Evolutionary conservation across 2,888 invertebrate genomes (phyloP), one percentile per base, ranked within the genome.

Genomic region (Agrypnus murinus): DNA sequence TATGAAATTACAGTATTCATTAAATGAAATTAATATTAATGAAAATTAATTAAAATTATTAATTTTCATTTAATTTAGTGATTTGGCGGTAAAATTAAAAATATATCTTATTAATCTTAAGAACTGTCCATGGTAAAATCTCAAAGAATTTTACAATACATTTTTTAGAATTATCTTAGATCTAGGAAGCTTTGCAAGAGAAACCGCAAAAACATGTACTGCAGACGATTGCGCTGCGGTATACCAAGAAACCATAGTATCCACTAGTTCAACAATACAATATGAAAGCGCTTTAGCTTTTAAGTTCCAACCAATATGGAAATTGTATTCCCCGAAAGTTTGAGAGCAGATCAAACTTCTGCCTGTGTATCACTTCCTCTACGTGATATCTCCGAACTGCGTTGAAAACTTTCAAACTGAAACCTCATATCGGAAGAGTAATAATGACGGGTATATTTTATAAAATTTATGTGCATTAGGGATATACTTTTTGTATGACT

Each of bases 271-370:
- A 66, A 71, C 66, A 71, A 63, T 63, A 63, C 64, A 53, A 68
- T 53, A 65, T 55, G 62, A 66, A 62, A 71, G 65, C 59, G 68
- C 55, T 68, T 71, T 69, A 60, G 68, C 72, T 68, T 72, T 72
- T 62, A 72, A 63, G 57, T 64, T 64, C 53, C 40, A 46, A 58
- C 64, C 68, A 65, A 69, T 68, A 68, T 72, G 65, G 68, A 72
- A 72, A 65, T 72, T 68, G 68, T 72, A 68, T 72, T 68, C 57
- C 57, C 45, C 12, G 19, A 31, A 71, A 67, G 59, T 67, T 65
- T 60, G 58, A 57, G 50, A 63, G 38, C 64, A 58, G 62, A 67
- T 63, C 64, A 64, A 67, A 58, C 53, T 71, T 67, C 58, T 59
- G 57, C 25, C 50, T 64, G 43, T 64, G 43, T 45, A 58, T 63